Evolutionary conservation across 1,140 invertebrate species (phyloP), one percentile per base, ranked within the genome.

Genomic region (Adelges cooleyi): DNA sequence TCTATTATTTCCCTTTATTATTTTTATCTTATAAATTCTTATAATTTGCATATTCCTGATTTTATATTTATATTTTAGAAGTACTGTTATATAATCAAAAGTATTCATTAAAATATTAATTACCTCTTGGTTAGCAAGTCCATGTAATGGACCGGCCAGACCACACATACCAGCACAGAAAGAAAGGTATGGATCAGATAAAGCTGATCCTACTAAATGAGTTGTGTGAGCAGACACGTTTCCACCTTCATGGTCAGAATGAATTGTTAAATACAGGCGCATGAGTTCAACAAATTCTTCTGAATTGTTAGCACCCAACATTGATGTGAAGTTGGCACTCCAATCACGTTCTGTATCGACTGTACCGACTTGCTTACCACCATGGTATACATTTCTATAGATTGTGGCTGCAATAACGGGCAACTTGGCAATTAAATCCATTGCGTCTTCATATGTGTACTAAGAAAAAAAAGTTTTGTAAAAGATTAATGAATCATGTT

Each of bases 371-470:
- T 85, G 83, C 69, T 89, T 89, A 59, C 92, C 91, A 71, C 90
- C 87, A 62, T 78, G 77, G 77, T 90, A 95, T 20, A 90, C 80
- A 74, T 95, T 95, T 70, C 87, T 81, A 75, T 98, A 98, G 68
- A 98, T 97, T 3, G 91, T 91, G 2, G 95, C 92, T 10, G 95
- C 93, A 18, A 98, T 84, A 20, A 92, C 91, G 0, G 93, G 92
- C 69, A 98, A 76, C 76, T 98, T 98, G 36, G 94, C 94, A 74
- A 98, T 95, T 69, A 98, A 77, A 76, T 96, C 90, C 89, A 98
- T 94, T 18, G 90, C 82, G 75, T 98, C 95, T 78, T 98, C 93
- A 76, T 92, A 96, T 1, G 84, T 80, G 68, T 81, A 80, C 80
- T 81, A 70, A 20, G 70, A 75, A 72, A 50, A 68, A 48, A 68